phyloP scores from a whole-genome alignment of 2,797 vertebrate genomes.

The Leucoraja ocellata region DNA sequence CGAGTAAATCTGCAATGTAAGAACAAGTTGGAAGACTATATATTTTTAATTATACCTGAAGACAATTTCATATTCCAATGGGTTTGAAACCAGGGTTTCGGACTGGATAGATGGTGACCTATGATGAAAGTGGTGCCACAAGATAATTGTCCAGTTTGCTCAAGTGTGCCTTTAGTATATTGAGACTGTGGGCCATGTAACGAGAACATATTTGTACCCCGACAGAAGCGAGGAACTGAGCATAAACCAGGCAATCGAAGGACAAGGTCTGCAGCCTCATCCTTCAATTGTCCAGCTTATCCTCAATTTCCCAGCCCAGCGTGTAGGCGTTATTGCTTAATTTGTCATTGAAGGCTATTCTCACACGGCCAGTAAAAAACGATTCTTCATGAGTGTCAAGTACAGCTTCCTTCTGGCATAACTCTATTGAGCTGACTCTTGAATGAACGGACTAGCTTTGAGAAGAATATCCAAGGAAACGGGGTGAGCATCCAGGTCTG shows the following conservation, averaged over 20 bases:
- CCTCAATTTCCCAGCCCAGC: constrained; percentile 28
- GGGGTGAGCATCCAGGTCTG: not conserved
- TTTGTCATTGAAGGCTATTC: constrained; percentile 35
- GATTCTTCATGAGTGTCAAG: constrained; percentile 32
- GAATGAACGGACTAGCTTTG: constrained; percentile 10
- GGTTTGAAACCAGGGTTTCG: constrained; percentile 5
- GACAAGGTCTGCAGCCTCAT: not conserved
- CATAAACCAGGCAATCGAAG: constrained; percentile 28
- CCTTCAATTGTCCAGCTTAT: constrained; percentile 32
- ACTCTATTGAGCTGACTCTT: constrained; percentile 33
- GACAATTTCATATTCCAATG: constrained; percentile 17
- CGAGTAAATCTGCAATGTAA: not conserved
- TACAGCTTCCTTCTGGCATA: constrained; percentile 32
- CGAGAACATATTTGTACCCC: not conserved
- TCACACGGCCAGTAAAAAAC: constrained; percentile 9
- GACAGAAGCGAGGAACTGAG: not conserved
- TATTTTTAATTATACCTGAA: not conserved
- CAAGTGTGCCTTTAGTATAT: constrained; percentile 8
- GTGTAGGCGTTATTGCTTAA: constrained; percentile 32
- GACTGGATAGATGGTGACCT: not conserved
- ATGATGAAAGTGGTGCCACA: not conserved
- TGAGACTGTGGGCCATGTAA: not conserved
- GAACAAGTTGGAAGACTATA: not conserved
- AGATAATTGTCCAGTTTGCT: not conserved
- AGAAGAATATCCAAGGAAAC: constrained; percentile 9